phyloP scores from a whole-genome alignment of 1,140 invertebrate species.

The Dysdera silvatica region DNA sequence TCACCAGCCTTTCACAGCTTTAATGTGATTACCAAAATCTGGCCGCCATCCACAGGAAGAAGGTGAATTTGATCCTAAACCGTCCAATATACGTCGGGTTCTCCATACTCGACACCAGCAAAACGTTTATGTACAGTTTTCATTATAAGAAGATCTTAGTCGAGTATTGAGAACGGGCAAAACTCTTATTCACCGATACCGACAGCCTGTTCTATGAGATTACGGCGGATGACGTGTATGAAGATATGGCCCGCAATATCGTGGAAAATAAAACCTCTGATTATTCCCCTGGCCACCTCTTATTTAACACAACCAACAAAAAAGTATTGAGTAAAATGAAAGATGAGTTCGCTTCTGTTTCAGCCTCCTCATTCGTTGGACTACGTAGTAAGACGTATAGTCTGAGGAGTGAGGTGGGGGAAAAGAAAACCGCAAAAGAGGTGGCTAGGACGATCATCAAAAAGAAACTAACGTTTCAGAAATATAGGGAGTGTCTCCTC shows the following conservation, averaged over 20 bases:
- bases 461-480: slow-evolving; percentile 25
- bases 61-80: slow-evolving; percentile 30
- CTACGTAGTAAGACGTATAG: slow-evolving; percentile 46
- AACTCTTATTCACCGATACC: slow-evolving; percentile 32
- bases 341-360: slow-evolving; percentile 44
- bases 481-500: slow-evolving; percentile 34
- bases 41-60: slow-evolving; percentile 24
- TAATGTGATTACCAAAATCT: slow-evolving; percentile 32
- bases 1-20: slow-evolving; percentile 42
- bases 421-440: slow-evolving; percentile 28
- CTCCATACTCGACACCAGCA: slow-evolving; percentile 35
- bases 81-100: slow-evolving; percentile 38
- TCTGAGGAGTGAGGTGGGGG: slow-evolving; percentile 32
- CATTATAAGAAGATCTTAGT: slow-evolving; percentile 36
- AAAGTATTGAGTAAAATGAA: slow-evolving; percentile 49
- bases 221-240: slow-evolving; percentile 29
- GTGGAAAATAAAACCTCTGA: slow-evolving; percentile 24
- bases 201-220: slow-evolving; percentile 28
- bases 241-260: too few relatives aligned
- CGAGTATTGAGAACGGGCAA: slow-evolving; percentile 30
- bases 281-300: slow-evolving; percentile 24
- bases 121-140: slow-evolving; percentile 38
- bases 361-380: slow-evolving; percentile 43
- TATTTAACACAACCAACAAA: slow-evolving; percentile 42
- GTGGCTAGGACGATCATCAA: slow-evolving; percentile 32